Percentiles rank a stretch among this genome's conserved stretches.
Conservation (phyloP, 2,888 invertebrate species). For the Andrena chrysosceles region DNA sequence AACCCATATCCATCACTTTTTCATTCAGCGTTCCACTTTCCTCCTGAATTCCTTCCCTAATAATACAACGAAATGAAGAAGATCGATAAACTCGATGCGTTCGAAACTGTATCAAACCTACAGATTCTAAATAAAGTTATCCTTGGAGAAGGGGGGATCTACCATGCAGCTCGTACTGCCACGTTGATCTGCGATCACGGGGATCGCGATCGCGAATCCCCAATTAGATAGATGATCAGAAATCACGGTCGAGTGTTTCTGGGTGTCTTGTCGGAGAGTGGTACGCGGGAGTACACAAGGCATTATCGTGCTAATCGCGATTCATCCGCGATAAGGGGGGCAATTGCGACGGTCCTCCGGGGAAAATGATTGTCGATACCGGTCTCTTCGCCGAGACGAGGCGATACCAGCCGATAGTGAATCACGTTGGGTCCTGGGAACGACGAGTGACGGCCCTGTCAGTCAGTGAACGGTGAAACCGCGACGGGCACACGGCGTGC, state of each 20-base stretch:
- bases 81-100: too few species aligned
- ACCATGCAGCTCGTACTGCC: too few species aligned
- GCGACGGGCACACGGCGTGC: constrained; percentile 40
- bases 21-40: too few species aligned
- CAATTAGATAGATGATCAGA: background rate
- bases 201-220: background rate
- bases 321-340: constrained; percentile 55
- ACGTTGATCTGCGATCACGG: background rate
- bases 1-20: too few species aligned
- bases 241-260: constrained; percentile 15
- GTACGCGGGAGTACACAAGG: background rate
- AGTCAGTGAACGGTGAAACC: constrained; percentile 52
- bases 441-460: constrained; percentile 19
- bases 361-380: constrained; percentile 57
- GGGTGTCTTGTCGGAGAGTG: background rate
- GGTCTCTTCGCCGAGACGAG: constrained; percentile 23
- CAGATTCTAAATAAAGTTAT: background rate
- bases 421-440: constrained; percentile 18
- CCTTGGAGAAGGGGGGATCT: too few species aligned
- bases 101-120: too few species aligned
- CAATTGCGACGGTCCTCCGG: constrained; percentile 40
- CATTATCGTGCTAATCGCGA: constrained; percentile 59
- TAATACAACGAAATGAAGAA: too few species aligned
- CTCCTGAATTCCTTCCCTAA: too few species aligned
- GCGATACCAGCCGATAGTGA: constrained; percentile 42